Evolutionary conservation across 2,113 vertebrate genomes (phyloP), one percentile per base, ranked within the genome.

Genomic region (Callipepla californica): DNA sequence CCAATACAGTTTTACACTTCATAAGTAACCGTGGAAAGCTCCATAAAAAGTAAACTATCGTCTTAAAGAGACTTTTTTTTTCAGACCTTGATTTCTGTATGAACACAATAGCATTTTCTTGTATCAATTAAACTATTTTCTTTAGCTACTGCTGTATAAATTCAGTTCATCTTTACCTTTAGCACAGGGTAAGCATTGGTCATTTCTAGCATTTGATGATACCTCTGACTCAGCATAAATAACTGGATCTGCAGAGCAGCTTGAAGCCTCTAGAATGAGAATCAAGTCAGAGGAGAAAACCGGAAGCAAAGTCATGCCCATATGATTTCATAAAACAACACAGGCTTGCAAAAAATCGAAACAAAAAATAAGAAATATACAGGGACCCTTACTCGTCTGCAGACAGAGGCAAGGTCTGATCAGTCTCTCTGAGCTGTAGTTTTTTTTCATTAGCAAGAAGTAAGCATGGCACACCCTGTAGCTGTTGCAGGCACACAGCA

Each of bases 121-220:
- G 4, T 15, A 45, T 18, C 28, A 78, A 1, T 63, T 70, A 47
- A 89, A 12, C 8, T 70, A 14, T 61, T 74, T 53, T 66, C 13
- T 34, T 32, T 61, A 70, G 25, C n/a, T 79, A 65, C 5, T 28
- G 11, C 12, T 26, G 14, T 25, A 23, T 11, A 74, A 38, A 59
- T 45, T 57, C 26, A 70, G 16, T 61, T 80, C 4, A 18, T 58
- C 36, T 57, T 48, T 88, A 44, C 7, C 38, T 12, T 40, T 40
- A 63, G 36, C 38, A 42, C 16, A 80, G 55, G 62, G 13, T 7
- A 50, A 2, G 0, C 2, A 6, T 40, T 5, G 5, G 23, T 14
- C 23, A 55, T 7, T 6, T 30, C 25, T 40, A 20, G 11, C 0
- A 0, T 2, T 1, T 0, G 0, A 20, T 2, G 15, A 65, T 66